Conservation (phyloP, 2,888 invertebrate species). For the Cephonodes hylas region DNA sequence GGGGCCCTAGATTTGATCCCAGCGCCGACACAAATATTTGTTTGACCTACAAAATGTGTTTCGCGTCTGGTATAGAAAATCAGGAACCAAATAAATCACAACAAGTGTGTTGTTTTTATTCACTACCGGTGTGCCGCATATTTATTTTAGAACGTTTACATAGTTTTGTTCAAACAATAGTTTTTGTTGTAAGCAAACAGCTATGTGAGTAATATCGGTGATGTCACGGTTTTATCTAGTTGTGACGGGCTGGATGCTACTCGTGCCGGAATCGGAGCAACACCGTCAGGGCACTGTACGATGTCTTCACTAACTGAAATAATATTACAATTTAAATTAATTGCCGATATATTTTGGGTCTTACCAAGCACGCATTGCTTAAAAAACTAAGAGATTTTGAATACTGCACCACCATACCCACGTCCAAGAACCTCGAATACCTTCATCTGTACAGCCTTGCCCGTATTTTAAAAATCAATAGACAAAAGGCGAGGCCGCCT, state of each 20-base stretch:
- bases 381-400: too few species aligned
- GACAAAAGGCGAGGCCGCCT: too few species aligned
- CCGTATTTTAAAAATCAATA: too few species aligned
- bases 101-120: background rate
- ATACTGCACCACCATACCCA: too few species aligned
- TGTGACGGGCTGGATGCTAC: constrained; percentile 12
- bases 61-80: too few species aligned
- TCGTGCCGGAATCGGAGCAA: constrained; percentile 50
- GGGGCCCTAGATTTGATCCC: too few species aligned
- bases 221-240: constrained; percentile 7
- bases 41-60: too few species aligned
- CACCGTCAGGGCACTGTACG: constrained; percentile 68
- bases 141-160: constrained; percentile 10
- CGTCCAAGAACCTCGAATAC: too few species aligned
- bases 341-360: too few species aligned
- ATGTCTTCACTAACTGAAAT: constrained; percentile 68
- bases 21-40: too few species aligned
- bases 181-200: constrained; percentile 12
- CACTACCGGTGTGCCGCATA: background rate
- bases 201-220: constrained; percentile 11
- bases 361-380: too few species aligned
- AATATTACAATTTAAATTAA: background rate
- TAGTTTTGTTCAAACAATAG: constrained; percentile 11
- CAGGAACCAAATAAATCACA: background rate
- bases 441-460: too few species aligned